Base-by-base conservation (phyloP, 2,888 invertebrate species). In the Phymatocera aterrima region DNA sequence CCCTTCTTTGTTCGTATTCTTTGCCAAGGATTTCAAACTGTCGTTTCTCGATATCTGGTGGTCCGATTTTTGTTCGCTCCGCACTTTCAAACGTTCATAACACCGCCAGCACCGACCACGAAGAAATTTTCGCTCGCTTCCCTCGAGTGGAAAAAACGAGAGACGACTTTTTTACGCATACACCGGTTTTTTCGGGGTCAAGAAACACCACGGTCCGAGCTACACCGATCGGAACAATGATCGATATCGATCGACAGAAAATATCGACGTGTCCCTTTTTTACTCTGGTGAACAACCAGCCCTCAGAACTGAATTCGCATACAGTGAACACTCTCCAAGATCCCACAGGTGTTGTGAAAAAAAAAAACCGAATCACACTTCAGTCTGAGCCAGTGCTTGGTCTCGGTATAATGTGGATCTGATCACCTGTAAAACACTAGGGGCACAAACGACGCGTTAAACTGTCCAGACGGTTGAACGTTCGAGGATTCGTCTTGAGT, bases 381-480 rank as follows among this genome's bases (percentile, higher is more conserved):
- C n/a, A n/a, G n/a, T n/a, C n/a, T n/a, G n/a, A n/a, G n/a, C n/a
- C n/a, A n/a, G n/a, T n/a, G n/a, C n/a, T n/a, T n/a, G n/a, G 21
- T 37, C 4, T 6, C 64, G 21, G 57, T 40, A 40, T 40, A 6
- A 15, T 24, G n/a, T 28, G 40, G n/a, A 60, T 43, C 3, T 31
- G 18, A 40, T 34, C 34, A 75, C 75, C 75, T 75, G 60, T 34
- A 75, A 57, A 75, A 12, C 37, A 54, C n/a, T n/a, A 40, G 51
- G n/a, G 57, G 21, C 37, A 75, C 75, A 75, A 24, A 40, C 57
- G 57, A 75, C 57, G 75, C 75, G 40, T 75, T 57, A 57, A 75
- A 40, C 75, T 75, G 75, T 24, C 75, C 18, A 24, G 31, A 60
- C 57, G 54, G 51, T 48, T 34, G n/a, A 34, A 31, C 28, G 70